phyloP scores from a whole-genome alignment of 2,113 vertebrate genomes.

The Gymnarchus niloticus region DNA sequence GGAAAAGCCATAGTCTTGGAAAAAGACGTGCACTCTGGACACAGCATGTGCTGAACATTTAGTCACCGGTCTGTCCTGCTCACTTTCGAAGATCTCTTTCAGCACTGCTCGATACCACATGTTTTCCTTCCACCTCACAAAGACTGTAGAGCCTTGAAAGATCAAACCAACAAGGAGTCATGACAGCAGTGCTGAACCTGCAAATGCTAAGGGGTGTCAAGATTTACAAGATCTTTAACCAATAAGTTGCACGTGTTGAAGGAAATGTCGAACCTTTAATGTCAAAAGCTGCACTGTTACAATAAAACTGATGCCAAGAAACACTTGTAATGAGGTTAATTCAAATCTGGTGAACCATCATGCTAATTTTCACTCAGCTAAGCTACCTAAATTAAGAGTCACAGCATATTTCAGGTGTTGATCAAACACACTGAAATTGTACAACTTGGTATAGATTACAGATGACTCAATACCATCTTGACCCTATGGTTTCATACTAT shows the following conservation, averaged over 20 bases:
- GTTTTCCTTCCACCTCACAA: conserved; percentile 58
- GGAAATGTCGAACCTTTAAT: too few species aligned
- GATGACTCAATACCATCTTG: not conserved
- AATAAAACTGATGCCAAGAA: too few species aligned
- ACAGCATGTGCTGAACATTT: conserved; percentile 62
- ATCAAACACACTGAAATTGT: too few species aligned
- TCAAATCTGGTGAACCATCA: too few species aligned
- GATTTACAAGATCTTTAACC: not conserved
- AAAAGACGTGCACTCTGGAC: conserved; percentile 61
- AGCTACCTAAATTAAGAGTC: not conserved
- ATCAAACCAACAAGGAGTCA: not conserved
- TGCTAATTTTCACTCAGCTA: too few species aligned
- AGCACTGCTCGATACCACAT: conserved; percentile 76
- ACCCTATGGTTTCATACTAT: not conserved
- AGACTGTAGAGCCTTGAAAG: conserved; percentile 61
- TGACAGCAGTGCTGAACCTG: not conserved
- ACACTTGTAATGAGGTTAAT: too few species aligned
- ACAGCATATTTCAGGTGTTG: too few species aligned
- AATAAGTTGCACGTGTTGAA: not conserved
- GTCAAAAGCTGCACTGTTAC: too few species aligned
- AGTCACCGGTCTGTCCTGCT: conserved; percentile 41
- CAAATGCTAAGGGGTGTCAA: not conserved
- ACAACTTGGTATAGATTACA: too few species aligned
- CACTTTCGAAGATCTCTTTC: conserved; percentile 60
- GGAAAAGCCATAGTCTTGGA: conserved; percentile 72